Conservation (phyloP, 2,797 vertebrate genomes). For the Fistularia commersonii region DNA sequence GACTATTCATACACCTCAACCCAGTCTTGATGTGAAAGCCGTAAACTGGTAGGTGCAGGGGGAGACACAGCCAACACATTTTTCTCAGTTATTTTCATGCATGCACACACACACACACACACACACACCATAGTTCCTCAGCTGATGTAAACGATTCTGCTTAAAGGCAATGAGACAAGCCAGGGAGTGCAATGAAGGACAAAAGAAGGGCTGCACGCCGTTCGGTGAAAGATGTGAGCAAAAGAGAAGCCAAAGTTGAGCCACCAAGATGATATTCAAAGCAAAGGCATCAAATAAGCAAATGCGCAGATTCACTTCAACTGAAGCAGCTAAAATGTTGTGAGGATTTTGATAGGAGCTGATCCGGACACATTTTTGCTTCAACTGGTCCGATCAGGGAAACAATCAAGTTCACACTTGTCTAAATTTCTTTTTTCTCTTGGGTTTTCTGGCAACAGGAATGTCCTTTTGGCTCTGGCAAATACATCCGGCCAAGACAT, state of each 20-base stretch:
- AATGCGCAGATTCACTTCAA: neutral
- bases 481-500: neutral
- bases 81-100: neutral
- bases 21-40: constrained; percentile 33
- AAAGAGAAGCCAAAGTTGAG: neutral
- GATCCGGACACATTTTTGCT: no score
- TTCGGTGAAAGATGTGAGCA: neutral
- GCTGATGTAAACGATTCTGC: no score
- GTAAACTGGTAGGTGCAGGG: constrained; percentile 18
- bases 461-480: no score
- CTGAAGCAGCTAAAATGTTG: no score
- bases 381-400: no score
- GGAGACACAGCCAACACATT: constrained; percentile 4
- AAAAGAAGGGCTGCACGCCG: constrained; percentile 1
- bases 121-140: no score
- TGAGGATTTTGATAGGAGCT: no score
- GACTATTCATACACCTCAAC: constrained; percentile 51
- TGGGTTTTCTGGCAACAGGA: no score
- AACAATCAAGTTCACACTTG: no score
- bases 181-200: neutral
- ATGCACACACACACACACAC: neutral
- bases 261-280: constrained; percentile 4
- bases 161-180: no score
- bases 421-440: no score
- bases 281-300: constrained; percentile 2